These are phyloP conservation scores for Epinotia bilunana DNA, from an alignment of 2,888 invertebrate species.

Conservation along the genomic window DNA sequence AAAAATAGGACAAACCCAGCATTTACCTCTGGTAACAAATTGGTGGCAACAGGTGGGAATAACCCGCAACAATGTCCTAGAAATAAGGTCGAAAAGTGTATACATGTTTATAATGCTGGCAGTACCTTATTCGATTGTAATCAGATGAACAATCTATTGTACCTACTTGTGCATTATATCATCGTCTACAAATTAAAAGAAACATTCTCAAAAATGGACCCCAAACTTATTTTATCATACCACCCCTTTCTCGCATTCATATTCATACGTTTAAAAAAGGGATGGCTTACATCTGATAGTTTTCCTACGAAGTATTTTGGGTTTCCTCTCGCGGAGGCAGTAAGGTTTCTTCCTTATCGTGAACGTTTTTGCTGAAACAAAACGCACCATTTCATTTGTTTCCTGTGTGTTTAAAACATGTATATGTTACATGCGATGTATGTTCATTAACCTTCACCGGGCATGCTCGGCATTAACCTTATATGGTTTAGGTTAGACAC, in stretches of 20 bases:
- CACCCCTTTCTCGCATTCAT: constrained; percentile 14
- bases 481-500: constrained; percentile 7
- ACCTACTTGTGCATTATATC: too few species aligned
- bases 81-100: too few species aligned
- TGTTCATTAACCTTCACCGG: constrained; percentile 22
- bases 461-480: constrained; percentile 11
- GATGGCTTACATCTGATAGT: constrained; percentile 76
- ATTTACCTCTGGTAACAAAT: too few species aligned
- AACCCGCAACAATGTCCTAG: too few species aligned
- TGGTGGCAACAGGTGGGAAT: too few species aligned
- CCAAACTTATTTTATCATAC: neutral
- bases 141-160: too few species aligned
- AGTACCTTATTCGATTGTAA: too few species aligned
- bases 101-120: too few species aligned
- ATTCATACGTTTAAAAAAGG: constrained; percentile 20
- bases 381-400: constrained; percentile 25
- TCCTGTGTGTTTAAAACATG: neutral
- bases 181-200: neutral
- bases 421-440: constrained; percentile 7
- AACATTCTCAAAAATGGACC: neutral
- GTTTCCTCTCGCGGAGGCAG: constrained; percentile 79
- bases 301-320: constrained; percentile 78
- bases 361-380: constrained; percentile 76
- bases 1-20: too few species aligned
- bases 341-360: constrained; percentile 81